A percentile compares a stretch with the other conserved stretches of the same genome.
Evolutionary conservation across 2,797 vertebrate species (phyloP).

Genomic region (Ambastaia sidthimunki): DNA sequence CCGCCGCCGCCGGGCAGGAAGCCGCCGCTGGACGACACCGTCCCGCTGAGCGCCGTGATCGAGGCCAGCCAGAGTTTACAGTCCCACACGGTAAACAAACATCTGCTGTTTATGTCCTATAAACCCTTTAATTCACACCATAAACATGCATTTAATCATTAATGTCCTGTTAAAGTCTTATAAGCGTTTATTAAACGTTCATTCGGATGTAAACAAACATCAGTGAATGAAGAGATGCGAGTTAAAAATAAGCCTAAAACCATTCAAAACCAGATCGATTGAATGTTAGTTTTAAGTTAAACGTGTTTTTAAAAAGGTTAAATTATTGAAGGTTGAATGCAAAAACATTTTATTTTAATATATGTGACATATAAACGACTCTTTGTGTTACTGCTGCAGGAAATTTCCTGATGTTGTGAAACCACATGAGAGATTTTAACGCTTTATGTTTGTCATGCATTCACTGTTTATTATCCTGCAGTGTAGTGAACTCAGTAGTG

Average conservation of each 20-base stretch:
- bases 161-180: no score
- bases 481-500: not conserved
- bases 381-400: conserved; percentile 7
- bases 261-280: no score
- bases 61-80: conserved; percentile 93
- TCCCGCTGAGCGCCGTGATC: conserved; percentile 85
- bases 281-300: not conserved
- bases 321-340: no score
- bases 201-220: not conserved
- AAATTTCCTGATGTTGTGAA: conserved; percentile 11
- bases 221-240: not conserved
- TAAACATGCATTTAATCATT: not conserved
- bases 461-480: not conserved
- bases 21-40: conserved; percentile 87
- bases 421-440: not conserved
- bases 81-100: conserved; percentile 93
- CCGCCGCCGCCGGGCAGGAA: conserved; percentile 74
- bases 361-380: not conserved
- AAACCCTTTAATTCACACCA: no score
- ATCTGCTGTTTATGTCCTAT: no score
- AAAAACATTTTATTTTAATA: no score
- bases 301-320: no score
- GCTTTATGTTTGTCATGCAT: no score
- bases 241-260: not conserved
- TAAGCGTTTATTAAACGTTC: no score